phyloP scores from a whole-genome alignment of 1,140 invertebrate species.

The Rhagoletis pomonella region DNA sequence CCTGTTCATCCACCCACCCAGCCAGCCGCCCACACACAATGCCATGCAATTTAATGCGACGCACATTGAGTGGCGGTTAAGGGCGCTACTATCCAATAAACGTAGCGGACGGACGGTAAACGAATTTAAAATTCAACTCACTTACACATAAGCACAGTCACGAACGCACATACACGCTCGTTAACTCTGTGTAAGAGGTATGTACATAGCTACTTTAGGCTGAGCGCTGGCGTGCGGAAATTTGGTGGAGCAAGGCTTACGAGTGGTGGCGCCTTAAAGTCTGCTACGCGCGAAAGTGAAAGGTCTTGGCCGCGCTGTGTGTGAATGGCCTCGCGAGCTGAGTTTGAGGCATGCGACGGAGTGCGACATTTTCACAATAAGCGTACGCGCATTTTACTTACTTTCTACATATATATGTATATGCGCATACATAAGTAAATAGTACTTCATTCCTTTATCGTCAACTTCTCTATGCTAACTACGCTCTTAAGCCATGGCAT shows the following conservation, averaged over 20 bases:
- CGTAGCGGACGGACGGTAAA: neutral
- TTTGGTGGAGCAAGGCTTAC: neutral
- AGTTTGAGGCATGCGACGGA: neutral
- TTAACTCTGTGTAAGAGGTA: neutral
- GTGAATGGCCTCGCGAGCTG: neutral
- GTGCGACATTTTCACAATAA: neutral
- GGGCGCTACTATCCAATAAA: slow-evolving; percentile 11
- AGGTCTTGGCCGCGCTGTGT: neutral
- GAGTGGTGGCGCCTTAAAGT: slow-evolving; percentile 29
- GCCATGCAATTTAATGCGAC: neutral
- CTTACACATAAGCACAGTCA: slow-evolving; percentile 54
- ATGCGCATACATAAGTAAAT: neutral
- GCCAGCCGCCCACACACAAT: neutral
- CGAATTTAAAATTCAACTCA: slow-evolving; percentile 69
- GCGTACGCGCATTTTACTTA: neutral
- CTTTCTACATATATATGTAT: neutral
- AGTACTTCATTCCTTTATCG: neutral
- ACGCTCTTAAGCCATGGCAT: slow-evolving; percentile 63
- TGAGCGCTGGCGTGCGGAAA: neutral
- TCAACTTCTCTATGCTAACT: neutral
- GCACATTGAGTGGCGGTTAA: neutral
- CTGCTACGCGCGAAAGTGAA: slow-evolving; percentile 20
- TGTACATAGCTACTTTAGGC: neutral
- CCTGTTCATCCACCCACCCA: neutral
- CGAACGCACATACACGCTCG: neutral